Base-by-base conservation (phyloP, 2,797 vertebrate species). In the Argyrosomus regius region DNA sequence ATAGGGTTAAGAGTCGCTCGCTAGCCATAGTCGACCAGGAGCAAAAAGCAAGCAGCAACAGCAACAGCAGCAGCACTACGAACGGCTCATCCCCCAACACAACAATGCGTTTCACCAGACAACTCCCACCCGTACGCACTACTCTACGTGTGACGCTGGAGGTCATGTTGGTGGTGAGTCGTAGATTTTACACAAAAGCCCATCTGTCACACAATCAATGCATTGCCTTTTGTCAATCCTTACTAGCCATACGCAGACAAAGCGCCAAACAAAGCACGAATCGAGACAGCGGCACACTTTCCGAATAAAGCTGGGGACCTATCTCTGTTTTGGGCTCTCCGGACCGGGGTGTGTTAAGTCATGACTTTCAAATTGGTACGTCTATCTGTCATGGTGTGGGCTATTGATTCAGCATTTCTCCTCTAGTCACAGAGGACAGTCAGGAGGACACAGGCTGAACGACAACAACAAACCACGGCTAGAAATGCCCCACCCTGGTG, bases 101-200 rank as follows among this genome's bases (percentile, higher is more conserved):
- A 94, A 94, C 94, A 94, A 94, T 93, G 94, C 93, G 86, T 84
- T 82, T 91, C 83, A 86, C 46, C 90, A 93, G 93, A 92, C 87
- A 92, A 92, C 93, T 94, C 91, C 95, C 94, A 92, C 94, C 92
- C 93, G 86, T 79, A 88, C 90, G 93, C 92, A 89, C 81, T 52
- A 69, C 91, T 88, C 88, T 81, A 80, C 92, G 91, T 83, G 82
- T 90, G 91, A 93, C 91, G 91, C 88, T 81, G 82, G 91, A 92
- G 93, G 91, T 94, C 92, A 94, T 91, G 89, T 83, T 67, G 82
- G 74, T 82, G 77, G 86, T 52, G 84, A 85, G 80, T 87, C 85
- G 89, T 67, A 75, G 80, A 70, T 85, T 83, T 83, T 81, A 75
- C 90, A 94, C 91, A 92, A 93, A 92, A 90, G 88, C 83, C 92